phyloP scores from a whole-genome alignment of 2,888 invertebrate genomes.

The Lasioglossum malachurum region DNA sequence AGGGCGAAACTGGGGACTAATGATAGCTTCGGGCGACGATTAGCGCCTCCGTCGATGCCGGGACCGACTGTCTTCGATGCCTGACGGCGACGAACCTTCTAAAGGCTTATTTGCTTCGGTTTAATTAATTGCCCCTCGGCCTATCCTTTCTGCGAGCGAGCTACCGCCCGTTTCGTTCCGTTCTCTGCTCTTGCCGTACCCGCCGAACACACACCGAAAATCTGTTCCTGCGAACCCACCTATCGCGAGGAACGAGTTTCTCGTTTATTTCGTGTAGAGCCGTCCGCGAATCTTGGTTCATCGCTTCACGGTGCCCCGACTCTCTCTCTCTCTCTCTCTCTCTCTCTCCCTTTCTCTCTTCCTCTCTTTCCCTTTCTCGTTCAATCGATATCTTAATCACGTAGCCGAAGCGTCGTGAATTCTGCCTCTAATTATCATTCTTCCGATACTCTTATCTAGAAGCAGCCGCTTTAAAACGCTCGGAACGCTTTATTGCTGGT shows the following conservation, averaged over 20 bases:
- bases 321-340: background rate
- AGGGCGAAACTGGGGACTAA: slow-evolving; percentile 78
- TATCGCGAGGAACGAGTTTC: slow-evolving; percentile 21
- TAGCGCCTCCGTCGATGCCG: slow-evolving; percentile 76
- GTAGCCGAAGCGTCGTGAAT: slow-evolving; percentile 7
- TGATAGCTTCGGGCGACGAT: slow-evolving; percentile 80
- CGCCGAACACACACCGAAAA: slow-evolving; percentile 44
- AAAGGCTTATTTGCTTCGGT: slow-evolving; percentile 81
- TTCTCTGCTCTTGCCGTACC: background rate
- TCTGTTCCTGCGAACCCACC: slow-evolving; percentile 27
- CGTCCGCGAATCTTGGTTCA: slow-evolving; percentile 9
- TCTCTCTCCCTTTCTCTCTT: background rate
- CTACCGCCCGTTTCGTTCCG: slow-evolving; percentile 10
- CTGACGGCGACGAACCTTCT: slow-evolving; percentile 69
- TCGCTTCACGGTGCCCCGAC: background rate
- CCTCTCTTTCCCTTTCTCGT: background rate
- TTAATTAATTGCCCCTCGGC: slow-evolving; percentile 81
- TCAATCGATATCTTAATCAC: slow-evolving; percentile 8
- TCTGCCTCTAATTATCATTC: background rate
- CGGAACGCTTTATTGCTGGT: slow-evolving; percentile 6
- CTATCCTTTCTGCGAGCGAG: slow-evolving; percentile 48
- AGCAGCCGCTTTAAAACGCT: background rate
- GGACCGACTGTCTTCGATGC: slow-evolving; percentile 69
- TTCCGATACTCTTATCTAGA: slow-evolving; percentile 9
- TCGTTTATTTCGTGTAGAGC: background rate